These are phyloP conservation scores for Lypha dubia DNA, from an alignment of 2,888 invertebrate genomes.

Conservation along the genomic window DNA sequence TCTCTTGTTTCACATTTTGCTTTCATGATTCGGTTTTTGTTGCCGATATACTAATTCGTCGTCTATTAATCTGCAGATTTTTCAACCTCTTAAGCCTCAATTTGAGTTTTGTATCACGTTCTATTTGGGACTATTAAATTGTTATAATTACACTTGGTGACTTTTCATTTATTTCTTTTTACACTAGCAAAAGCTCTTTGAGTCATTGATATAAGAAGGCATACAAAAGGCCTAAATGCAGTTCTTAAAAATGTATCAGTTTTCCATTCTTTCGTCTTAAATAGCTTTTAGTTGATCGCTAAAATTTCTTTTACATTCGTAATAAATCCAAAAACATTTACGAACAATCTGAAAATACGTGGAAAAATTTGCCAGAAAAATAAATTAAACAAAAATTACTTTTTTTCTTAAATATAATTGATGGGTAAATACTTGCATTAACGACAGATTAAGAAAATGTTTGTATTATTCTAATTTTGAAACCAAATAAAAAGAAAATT, in stretches of 20 bases:
- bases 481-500: conserved; percentile 46
- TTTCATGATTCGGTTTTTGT: too few species aligned
- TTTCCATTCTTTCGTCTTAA: too few species aligned
- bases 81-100: neutral
- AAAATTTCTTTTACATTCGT: neutral
- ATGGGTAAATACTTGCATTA: conserved; percentile 64
- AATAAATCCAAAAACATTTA: conserved; percentile 41
- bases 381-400: too few species aligned
- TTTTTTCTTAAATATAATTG: neutral
- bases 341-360: neutral
- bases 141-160: neutral
- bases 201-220: too few species aligned
- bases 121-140: neutral
- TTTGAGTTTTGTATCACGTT: neutral
- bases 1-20: too few species aligned
- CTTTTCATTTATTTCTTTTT: neutral
- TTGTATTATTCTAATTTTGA: conserved; percentile 52
- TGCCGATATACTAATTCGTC: too few species aligned
- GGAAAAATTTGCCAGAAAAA: neutral
- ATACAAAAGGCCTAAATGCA: too few species aligned
- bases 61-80: too few species aligned
- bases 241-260: too few species aligned
- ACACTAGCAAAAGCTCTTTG: too few species aligned
- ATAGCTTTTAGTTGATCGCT: too few species aligned
- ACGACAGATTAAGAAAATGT: conserved; percentile 51